Base-by-base conservation (phyloP, 2,888 invertebrate genomes). In the Elmis aenea region DNA sequence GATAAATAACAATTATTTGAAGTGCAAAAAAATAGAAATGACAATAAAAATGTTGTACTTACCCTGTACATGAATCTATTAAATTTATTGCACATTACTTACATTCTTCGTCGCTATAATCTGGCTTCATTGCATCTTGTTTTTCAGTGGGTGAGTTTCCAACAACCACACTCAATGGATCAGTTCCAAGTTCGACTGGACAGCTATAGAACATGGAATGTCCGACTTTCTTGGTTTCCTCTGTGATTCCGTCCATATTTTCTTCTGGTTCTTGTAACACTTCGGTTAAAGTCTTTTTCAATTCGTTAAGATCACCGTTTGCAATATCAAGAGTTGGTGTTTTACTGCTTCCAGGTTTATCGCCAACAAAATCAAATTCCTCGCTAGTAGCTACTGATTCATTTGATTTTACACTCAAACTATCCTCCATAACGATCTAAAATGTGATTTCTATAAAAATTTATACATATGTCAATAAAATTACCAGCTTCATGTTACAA, bases 121-220 rank as follows among this genome's bases (percentile, higher is more conserved):
- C 79, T 1, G 85, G 82, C 62, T 87, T 87, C 83, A 85, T 85
- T 43, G 77, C 74, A 59, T 86, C 87, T 51, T 84, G 83, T 57
- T 86, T 87, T 64, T 87, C 87, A 10, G 59, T 58, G 5, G 72
- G 68, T 5, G 70, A 58, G n/a, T 36, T 41, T 12, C 34, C 37
- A 22, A 31, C 24, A 2, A 33, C 35, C 13, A 42, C 26, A 32
- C 50, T 56, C 38, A 64, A 38, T 2, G 64, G 62, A 42, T 64
- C 66, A 26, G 58, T 54, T 8, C 61, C 66, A 5, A 54, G 55
- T 43, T 57, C 57, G 5, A 63, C 61, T 8, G 57, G 54, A 25
- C 64, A 62, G 27, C 70, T 70, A 45, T 72, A 75, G 54, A 74
- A 75, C 46, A 68, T 67, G 39, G 73, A 74, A 27, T 72, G 71